These are phyloP conservation scores for Tetragnatha montana DNA, from an alignment of 2,888 invertebrate species.

Conservation along the genomic window DNA sequence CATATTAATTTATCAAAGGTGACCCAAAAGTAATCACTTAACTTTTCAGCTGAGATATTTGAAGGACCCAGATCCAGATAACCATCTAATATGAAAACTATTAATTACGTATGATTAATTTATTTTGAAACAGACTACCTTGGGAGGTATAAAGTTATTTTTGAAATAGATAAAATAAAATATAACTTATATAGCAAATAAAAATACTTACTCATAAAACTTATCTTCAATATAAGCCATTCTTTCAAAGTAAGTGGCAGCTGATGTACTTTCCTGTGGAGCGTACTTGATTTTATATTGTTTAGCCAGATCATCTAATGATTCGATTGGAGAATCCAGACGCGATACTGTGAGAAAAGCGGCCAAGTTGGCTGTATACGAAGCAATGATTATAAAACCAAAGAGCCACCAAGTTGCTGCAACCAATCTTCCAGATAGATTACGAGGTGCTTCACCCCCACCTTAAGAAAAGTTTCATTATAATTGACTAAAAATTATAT, in stretches of 20 bases:
- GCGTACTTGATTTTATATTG: constrained; percentile 98
- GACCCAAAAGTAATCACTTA: no score
- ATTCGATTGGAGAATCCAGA: constrained; percentile 93
- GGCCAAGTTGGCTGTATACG: constrained; percentile 98
- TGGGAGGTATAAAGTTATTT: no score
- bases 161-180: no score
- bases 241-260: constrained; percentile 94
- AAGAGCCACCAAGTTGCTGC: constrained; percentile 99
- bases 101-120: no score
- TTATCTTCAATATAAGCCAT: constrained; percentile 96
- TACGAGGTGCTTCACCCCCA: constrained; percentile 96
- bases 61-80: no score
- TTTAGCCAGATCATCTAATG: constrained; percentile 93
- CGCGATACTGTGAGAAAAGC: constrained; percentile 94
- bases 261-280: constrained; percentile 89
- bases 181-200: no score
- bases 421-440: constrained; percentile 93
- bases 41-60: no score
- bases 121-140: no score
- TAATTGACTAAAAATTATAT: no score
- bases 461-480: constrained; percentile 78
- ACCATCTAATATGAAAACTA: no score
- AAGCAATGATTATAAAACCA: constrained; percentile 98
- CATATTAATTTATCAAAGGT: no score
- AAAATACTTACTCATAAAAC: constrained; percentile 91